Base-by-base conservation (phyloP, 2,797 vertebrate species). In the Bradypodion pumilum region DNA sequence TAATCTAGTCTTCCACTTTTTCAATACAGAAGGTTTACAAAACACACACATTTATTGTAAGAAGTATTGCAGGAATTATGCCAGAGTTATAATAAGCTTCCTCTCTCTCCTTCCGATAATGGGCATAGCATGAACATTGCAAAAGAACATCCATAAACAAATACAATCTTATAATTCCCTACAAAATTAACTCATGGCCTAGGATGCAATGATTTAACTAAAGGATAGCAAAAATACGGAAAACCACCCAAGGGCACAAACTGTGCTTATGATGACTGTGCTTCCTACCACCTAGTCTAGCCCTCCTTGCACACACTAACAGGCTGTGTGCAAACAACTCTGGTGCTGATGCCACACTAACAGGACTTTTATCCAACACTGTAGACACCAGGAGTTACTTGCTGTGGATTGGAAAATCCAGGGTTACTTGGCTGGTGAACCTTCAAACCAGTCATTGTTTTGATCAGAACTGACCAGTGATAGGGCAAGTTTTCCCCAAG, bases 91-190 rank as follows among this genome's bases (percentile, higher is more conserved):
- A 75, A 83, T 91, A 83, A 87, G 85, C 81, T 49, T 63, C n/a
- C 37, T 25, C 21, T 3, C 70, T 60, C 21, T 42, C 76, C 9
- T 69, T 80, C 32, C 16, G 12, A 44, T 82, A 80, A 83, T 90
- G 88, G 81, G 88, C 86, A 83, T 84, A 85, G 85, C 63, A 72
- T 27, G 84, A 87, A 88, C 90, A 85, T 73, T 65, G 78, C 69
- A 27, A 35, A 80, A 60, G 49, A 90, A 87, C 63, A 52, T 84
- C 74, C 78, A 87, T 88, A 75, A 88, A 81, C 84, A 89, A 90
- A 91, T 82, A 80, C 42, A 81, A 82, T 82, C 72, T 86, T 86
- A 84, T 79, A 89, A 87, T 69, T 83, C 85, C 60, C 85, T 91
- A 84, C 42, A 49, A 83, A 87, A n/a, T 49, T 74, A 72, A 68